Evolutionary conservation across 2,888 invertebrate genomes (phyloP).

Genomic region (Parapristionchus giblindavisi): DNA sequence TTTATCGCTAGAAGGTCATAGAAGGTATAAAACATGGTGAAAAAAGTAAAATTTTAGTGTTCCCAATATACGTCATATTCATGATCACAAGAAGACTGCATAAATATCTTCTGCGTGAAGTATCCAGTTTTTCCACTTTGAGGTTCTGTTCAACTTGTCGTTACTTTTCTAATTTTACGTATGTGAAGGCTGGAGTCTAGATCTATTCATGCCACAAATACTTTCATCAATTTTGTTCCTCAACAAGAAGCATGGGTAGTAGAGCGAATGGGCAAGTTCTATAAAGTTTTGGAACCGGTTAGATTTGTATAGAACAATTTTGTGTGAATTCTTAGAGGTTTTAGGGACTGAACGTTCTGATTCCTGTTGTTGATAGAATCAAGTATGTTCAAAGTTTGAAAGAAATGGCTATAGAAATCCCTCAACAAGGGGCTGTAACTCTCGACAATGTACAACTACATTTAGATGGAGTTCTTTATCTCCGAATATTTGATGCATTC

Average conservation of each 20-base stretch:
- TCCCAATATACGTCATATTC: no score
- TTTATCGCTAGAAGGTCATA: no score
- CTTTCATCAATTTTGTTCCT: conserved; percentile 94
- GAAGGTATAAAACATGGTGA: no score
- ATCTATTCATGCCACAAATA: conserved; percentile 87
- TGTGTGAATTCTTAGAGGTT: conserved; percentile 41
- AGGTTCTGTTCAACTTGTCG: no score
- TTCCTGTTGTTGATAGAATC: conserved; percentile 89
- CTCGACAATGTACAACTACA: conserved; percentile 94
- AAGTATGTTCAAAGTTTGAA: conserved; percentile 98
- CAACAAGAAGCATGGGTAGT: conserved; percentile 99
- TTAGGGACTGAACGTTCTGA: conserved; percentile 86
- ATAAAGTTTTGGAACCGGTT: conserved; percentile 86
- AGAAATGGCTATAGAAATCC: conserved; percentile 98
- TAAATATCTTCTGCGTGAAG: no score
- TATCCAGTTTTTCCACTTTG: no score
- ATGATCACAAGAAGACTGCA: no score
- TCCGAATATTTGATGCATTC: conserved; percentile 91
- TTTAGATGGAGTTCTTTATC: conserved; percentile 95
- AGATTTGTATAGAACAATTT: conserved; percentile 41
- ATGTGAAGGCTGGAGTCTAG: no score
- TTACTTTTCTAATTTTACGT: no score
- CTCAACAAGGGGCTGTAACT: conserved; percentile 97
- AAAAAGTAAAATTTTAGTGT: no score
- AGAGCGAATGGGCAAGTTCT: conserved; percentile 97